phyloP scores from a whole-genome alignment of 2,113 vertebrate genomes.

The Scalopus aquaticus region DNA sequence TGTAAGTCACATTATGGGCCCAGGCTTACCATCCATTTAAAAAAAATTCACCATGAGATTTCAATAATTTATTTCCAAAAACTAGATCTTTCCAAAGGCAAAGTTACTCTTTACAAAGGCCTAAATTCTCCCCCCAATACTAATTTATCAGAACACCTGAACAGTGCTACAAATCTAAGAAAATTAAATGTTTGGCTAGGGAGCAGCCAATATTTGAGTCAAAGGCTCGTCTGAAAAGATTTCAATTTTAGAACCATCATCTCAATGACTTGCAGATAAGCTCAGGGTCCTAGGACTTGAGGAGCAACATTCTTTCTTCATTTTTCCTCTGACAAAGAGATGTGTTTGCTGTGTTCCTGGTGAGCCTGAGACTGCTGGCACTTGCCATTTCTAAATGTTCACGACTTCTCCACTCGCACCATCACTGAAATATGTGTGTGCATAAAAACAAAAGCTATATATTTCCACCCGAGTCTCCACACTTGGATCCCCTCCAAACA shows the following conservation, averaged over 20 bases:
- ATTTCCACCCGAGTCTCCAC: constrained; percentile 14
- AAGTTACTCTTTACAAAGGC: neutral
- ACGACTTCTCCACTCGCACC: neutral
- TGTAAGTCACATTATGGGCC: neutral
- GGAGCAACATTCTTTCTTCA: neutral
- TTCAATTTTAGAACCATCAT: neutral
- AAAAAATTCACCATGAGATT: neutral
- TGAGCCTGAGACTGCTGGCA: neutral
- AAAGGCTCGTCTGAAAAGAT: neutral
- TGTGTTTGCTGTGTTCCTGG: neutral
- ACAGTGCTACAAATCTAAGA: neutral
- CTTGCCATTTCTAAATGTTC: constrained; percentile 43
- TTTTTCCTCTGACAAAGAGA: neutral
- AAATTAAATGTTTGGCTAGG: neutral
- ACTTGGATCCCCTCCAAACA: constrained; percentile 61
- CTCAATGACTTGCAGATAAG: neutral
- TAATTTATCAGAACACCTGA: neutral
- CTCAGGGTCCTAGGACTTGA: neutral
- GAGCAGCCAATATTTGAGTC: neutral
- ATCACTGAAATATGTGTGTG: neutral
- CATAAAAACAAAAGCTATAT: constrained; percentile 56
- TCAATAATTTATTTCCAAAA: neutral
- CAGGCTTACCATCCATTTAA: neutral
- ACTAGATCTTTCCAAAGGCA: constrained; percentile 4
- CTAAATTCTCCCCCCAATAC: neutral